These are phyloP conservation scores for Gopherus flavomarginatus DNA, from an alignment of 2,113 vertebrate genomes.

Conservation along the genomic window DNA sequence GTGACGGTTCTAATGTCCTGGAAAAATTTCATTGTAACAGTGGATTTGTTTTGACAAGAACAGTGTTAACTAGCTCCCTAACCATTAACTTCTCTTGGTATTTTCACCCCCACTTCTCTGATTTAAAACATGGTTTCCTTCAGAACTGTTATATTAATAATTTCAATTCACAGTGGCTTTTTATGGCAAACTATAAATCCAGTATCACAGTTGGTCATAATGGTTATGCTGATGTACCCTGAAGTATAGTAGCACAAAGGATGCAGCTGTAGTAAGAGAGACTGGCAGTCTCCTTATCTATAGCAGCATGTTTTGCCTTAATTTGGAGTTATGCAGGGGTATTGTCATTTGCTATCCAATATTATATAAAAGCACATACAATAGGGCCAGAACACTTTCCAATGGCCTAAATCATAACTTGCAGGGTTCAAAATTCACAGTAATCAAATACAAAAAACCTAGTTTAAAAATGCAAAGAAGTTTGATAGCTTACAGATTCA, in stretches of 20 bases:
- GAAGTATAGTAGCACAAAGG: slow-evolving; percentile 1
- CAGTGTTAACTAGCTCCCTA: slow-evolving; percentile 8
- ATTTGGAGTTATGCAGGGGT: slow-evolving; percentile 63
- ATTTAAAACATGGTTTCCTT: slow-evolving; percentile 53
- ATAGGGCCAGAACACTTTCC: slow-evolving; percentile 63
- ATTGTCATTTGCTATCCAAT: slow-evolving; percentile 61
- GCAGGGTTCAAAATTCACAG: slow-evolving; percentile 66
- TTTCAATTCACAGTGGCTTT: slow-evolving; percentile 30
- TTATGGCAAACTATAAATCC: slow-evolving; percentile 75
- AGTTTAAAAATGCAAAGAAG: slow-evolving; percentile 43
- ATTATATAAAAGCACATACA: slow-evolving; percentile 68
- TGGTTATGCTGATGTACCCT: slow-evolving; percentile 46
- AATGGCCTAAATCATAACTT: slow-evolving; percentile 69
- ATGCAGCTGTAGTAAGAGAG: slow-evolving; percentile 59
- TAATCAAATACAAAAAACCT: slow-evolving; percentile 61
- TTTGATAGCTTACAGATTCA: slow-evolving; percentile 48
- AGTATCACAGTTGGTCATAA: slow-evolving; percentile 55
- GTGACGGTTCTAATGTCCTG: background rate
- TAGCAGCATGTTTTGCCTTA: slow-evolving; percentile 63
- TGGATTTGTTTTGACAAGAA: slow-evolving; percentile 29
- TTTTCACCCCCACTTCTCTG: slow-evolving; percentile 50
- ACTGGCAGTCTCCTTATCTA: slow-evolving; percentile 57
- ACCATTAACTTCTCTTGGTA: background rate
- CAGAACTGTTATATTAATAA: slow-evolving; percentile 66
- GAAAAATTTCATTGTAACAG: slow-evolving; percentile 16